A percentile compares a stretch with the other conserved stretches of the same genome.
phyloP scores from a whole-genome alignment of 2,113 vertebrate genomes.

The Puffinus mauretanicus region DNA sequence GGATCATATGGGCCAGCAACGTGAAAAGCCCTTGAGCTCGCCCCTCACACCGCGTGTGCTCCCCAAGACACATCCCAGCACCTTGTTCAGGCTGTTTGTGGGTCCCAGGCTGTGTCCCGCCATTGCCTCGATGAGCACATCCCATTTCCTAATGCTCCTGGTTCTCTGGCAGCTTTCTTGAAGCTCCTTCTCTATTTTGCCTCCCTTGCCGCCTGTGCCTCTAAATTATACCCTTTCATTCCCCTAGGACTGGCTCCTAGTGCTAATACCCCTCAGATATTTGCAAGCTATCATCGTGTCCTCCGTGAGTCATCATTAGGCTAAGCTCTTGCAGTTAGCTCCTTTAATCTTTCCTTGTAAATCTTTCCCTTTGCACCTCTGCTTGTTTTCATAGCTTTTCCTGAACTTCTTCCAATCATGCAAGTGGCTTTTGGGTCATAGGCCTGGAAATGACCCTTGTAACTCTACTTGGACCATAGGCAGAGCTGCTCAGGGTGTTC shows the following conservation, averaged over 20 bases:
- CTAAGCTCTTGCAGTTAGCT: conserved; percentile 36
- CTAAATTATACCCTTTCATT: conserved; percentile 22
- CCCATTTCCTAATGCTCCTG: not conserved
- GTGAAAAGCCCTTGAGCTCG: not conserved
- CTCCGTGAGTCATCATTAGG: conserved; percentile 34
- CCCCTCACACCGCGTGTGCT: not conserved
- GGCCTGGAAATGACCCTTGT: not conserved
- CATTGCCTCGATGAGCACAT: not conserved
- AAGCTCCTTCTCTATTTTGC: not conserved
- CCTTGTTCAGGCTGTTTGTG: not conserved
- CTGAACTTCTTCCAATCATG: conserved; percentile 13
- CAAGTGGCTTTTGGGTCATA: not conserved
- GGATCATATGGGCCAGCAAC: not conserved
- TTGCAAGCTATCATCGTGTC: conserved; percentile 54
- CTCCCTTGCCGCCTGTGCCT: not conserved
- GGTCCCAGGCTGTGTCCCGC: not conserved
- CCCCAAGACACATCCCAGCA: not conserved
- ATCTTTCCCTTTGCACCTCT: conserved; percentile 50
- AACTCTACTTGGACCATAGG: not conserved
- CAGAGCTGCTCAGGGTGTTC: not conserved
- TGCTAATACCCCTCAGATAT: conserved; percentile 55
- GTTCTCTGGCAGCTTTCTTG: not conserved
- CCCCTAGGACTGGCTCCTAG: not conserved
- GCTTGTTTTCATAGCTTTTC: conserved; percentile 40
- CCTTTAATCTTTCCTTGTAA: conserved; percentile 62